phyloP scores from a whole-genome alignment of 2,888 invertebrate species.

The Aplocera efformata region DNA sequence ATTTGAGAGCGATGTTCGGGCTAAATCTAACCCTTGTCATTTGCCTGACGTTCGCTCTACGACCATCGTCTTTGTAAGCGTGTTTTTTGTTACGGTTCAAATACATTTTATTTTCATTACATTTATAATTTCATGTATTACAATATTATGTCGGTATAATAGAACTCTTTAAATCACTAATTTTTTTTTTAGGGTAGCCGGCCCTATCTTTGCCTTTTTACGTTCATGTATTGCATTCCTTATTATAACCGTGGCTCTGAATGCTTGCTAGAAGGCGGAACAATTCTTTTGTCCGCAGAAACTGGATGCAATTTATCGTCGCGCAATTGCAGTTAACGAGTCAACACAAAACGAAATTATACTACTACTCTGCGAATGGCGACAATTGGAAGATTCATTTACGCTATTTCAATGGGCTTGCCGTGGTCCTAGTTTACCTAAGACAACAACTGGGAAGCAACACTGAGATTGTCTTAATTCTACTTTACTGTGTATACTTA shows the following conservation, averaged over 20 bases:
- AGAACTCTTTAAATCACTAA: too few relatives aligned
- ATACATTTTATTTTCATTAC: too few relatives aligned
- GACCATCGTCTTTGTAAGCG: too few relatives aligned
- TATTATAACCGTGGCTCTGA: not conserved
- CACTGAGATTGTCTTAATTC: too few relatives aligned
- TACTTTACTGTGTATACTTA: too few relatives aligned
- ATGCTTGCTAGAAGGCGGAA: conserved; percentile 14
- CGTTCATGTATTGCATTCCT: too few relatives aligned
- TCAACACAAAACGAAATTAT: conserved; percentile 44
- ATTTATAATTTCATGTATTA: too few relatives aligned
- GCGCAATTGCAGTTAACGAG: conserved; percentile 39
- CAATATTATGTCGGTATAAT: too few relatives aligned
- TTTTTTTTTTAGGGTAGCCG: too few relatives aligned
- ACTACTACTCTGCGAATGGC: conserved; percentile 24
- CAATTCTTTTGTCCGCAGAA: conserved; percentile 22
- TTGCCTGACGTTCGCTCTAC: not conserved
- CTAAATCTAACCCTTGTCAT: not conserved
- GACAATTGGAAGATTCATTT: conserved; percentile 32
- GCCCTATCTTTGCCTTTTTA: too few relatives aligned
- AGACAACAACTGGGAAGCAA: conserved; percentile 4
- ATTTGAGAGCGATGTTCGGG: not conserved
- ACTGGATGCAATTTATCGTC: conserved; percentile 33
- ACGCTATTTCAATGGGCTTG: conserved; percentile 16
- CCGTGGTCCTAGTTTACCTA: conserved; percentile 12
- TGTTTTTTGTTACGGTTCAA: too few relatives aligned